These are phyloP conservation scores for Conus canariensis DNA, from an alignment of 2,888 invertebrate species.

Conservation along the genomic window DNA sequence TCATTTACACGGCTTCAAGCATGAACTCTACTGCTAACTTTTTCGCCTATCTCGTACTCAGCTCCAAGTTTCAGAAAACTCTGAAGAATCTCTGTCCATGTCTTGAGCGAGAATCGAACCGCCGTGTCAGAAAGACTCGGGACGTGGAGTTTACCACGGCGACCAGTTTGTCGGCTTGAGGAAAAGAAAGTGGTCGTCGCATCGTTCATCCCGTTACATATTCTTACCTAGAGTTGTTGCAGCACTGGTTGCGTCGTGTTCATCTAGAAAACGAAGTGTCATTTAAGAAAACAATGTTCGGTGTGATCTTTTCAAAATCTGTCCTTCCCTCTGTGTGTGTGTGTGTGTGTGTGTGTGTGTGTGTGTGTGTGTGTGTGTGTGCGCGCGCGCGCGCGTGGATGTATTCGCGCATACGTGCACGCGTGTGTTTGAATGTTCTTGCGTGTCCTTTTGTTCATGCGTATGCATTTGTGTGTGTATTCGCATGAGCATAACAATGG, in stretches of 20 bases:
- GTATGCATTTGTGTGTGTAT: not conserved
- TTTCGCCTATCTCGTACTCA: not conserved
- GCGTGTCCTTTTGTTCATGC: not conserved
- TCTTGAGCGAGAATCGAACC: not conserved
- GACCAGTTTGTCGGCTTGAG: too few species aligned
- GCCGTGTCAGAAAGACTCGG: too few species aligned
- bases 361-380: not conserved
- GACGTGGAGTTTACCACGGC: too few species aligned
- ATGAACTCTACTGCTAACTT: conserved; percentile 1
- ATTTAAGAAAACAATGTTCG: too few species aligned
- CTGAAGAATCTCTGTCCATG: not conserved
- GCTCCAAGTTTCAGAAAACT: not conserved
- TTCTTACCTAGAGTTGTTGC: too few species aligned
- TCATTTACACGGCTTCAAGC: not conserved
- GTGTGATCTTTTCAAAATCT: too few species aligned
- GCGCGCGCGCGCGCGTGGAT: not conserved
- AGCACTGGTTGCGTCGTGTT: too few species aligned
- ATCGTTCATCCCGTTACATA: too few species aligned
- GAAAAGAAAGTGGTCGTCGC: too few species aligned
- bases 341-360: not conserved
- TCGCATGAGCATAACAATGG: not conserved
- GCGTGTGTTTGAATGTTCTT: not conserved
- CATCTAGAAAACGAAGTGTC: too few species aligned
- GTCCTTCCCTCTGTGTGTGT: not conserved
- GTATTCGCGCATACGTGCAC: not conserved